phyloP scores from a whole-genome alignment of 2,888 invertebrate species.

The Pristionchus japonicus region DNA sequence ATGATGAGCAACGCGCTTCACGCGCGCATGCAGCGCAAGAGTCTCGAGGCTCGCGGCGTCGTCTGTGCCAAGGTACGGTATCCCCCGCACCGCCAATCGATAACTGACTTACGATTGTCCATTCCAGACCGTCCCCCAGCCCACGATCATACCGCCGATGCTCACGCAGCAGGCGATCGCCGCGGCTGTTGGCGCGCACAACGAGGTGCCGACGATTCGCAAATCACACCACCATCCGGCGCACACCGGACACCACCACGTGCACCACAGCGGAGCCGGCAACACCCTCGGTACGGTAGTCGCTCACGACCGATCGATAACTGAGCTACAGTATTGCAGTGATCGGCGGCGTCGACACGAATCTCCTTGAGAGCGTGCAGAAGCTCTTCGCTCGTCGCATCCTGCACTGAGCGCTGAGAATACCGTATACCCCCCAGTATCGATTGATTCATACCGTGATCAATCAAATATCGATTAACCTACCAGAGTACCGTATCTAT shows the following conservation, averaged over 20 bases:
- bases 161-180: not conserved
- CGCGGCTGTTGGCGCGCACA: not conserved
- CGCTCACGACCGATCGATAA: not conserved
- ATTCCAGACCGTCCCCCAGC: too few species aligned
- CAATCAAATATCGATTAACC: too few species aligned
- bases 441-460: not conserved
- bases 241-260: not conserved
- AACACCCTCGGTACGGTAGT: conserved; percentile 1
- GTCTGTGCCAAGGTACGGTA: not conserved
- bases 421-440: not conserved
- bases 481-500: too few species aligned
- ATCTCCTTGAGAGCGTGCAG: not conserved
- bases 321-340: conserved; percentile 27
- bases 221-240: not conserved
- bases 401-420: not conserved
- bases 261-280: not conserved
- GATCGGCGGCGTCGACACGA: conserved; percentile 13
- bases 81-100: not conserved
- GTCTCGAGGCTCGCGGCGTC: not conserved
- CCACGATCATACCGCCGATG: not conserved
- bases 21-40: not conserved
- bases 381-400: conserved; percentile 25
- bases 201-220: not conserved
- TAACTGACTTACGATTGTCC: not conserved
- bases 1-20: not conserved